Evolutionary conservation across 2,797 vertebrate species (phyloP).

Genomic region (Salarias fasciatus): DNA sequence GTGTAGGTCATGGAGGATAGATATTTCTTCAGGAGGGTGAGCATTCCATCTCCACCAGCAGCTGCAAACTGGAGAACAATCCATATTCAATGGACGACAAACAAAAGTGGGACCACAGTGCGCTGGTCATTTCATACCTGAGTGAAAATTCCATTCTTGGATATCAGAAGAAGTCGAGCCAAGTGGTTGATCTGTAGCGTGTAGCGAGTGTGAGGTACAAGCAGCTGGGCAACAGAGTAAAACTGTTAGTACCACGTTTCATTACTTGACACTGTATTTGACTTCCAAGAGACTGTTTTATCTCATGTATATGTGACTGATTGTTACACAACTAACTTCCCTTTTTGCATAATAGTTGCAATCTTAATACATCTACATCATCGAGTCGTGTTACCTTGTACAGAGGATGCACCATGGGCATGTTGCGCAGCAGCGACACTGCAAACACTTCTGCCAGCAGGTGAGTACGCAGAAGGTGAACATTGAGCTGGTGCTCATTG

Average conservation of each 20-base stretch:
- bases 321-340: no score
- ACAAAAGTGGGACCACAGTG: no score
- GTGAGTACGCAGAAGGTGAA: slow-evolving; percentile 80
- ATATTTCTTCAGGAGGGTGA: slow-evolving; percentile 37
- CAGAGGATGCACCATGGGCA: slow-evolving; percentile 77
- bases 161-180: slow-evolving; percentile 54
- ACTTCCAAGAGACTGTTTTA: no score
- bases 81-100: no score
- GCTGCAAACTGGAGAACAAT: slow-evolving; percentile 48
- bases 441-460: slow-evolving; percentile 81
- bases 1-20: slow-evolving; percentile 65
- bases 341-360: no score
- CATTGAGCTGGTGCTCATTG: slow-evolving; percentile 57
- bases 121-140: slow-evolving; percentile 22
- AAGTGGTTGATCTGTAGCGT: slow-evolving; percentile 72
- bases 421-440: slow-evolving; percentile 77
- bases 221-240: slow-evolving; percentile 51
- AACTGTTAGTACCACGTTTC: slow-evolving; percentile 5
- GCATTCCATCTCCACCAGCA: slow-evolving; percentile 54
- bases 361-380: no score
- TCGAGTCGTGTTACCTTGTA: slow-evolving; percentile 64
- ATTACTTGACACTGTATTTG: no score
- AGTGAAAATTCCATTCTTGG: slow-evolving; percentile 48
- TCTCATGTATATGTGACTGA: neutral
- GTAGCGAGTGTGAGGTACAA: slow-evolving; percentile 71